Evolutionary conservation across 2,797 vertebrate genomes (phyloP), one percentile per base, ranked within the genome.

Genomic region (Mus caroli): DNA sequence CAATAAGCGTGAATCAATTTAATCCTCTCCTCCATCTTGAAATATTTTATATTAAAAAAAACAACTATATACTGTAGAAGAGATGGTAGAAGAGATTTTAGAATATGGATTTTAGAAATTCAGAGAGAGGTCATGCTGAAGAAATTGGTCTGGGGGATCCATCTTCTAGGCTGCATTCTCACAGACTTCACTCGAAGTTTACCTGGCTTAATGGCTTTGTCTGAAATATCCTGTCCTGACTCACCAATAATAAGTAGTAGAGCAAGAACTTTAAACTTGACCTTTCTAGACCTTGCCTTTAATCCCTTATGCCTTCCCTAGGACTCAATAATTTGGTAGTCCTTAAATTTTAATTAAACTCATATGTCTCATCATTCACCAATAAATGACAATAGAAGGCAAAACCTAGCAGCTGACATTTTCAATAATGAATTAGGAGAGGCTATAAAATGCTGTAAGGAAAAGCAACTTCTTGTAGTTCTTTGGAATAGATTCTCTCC

Each of bases 351-450:
- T 52, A 87, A 54, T 64, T 94, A 79, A 69, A 60, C 62, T 71
- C 26, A 31, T n/a, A 80, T 54, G 88, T 82, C 62, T 28, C 24
- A 84, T 91, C 75, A 83, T 37, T 88, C 56, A 91, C 67, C 22
- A 90, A 58, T 88, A 56, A 89, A 94, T 92, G 79, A 54, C 52
- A 94, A 80, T 34, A 62, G 60, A 84, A 76, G 71, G 58, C 12
- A 82, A 94, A 86, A 94, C 13, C 78, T 71, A 10, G 56, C 73
- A 94, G 46, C 62, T 83, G 92, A 31, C 43, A 79, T 93, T 90
- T 91, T 73, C 64, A 90, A 50, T 62, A 64, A 64, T 75, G 80
- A 75, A 79, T 82, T 84, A 40, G 24, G 20, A 54, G 43, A 24
- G 13, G 17, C 43, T 86, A 52, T 14, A 52, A 93, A 91, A 92